Conservation (phyloP, 2,888 invertebrate genomes). For the Spialia ferax region DNA sequence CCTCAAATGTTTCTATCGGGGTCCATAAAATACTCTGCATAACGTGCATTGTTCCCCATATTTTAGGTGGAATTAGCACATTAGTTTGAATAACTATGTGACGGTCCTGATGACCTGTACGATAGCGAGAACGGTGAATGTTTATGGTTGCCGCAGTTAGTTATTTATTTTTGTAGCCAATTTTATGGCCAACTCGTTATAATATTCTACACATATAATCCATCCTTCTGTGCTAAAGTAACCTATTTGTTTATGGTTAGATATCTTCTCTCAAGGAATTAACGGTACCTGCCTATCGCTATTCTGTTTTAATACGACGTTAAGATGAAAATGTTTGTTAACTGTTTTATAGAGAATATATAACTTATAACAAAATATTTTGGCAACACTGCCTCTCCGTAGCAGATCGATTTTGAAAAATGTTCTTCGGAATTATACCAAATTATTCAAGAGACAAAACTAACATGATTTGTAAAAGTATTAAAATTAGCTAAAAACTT, state of each 20-base stretch:
- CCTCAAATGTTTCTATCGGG: constrained; percentile 48
- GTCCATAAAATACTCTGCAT: constrained; percentile 53
- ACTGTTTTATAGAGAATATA: no score
- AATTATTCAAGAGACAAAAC: no score
- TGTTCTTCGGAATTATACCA: no score
- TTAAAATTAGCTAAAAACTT: no score
- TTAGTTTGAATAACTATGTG: constrained; percentile 46
- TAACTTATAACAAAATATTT: no score
- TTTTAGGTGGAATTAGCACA: constrained; percentile 56
- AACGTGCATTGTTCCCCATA: constrained; percentile 50
- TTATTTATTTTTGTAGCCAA: constrained; percentile 41
- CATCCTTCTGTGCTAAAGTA: not conserved
- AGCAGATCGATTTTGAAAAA: no score
- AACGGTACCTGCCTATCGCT: no score
- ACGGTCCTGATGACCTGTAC: constrained; percentile 47
- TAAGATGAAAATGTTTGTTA: no score
- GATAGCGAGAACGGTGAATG: constrained; percentile 45
- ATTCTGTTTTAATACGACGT: no score
- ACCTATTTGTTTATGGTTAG: not conserved
- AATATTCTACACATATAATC: no score
- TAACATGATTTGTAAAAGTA: no score
- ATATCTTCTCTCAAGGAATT: not conserved
- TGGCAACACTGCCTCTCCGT: no score
- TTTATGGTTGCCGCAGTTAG: constrained; percentile 18
- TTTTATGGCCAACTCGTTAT: not conserved